These are phyloP conservation scores for Yasuhikotakia modesta DNA, from an alignment of 2,797 vertebrate genomes.

Conservation along the genomic window DNA sequence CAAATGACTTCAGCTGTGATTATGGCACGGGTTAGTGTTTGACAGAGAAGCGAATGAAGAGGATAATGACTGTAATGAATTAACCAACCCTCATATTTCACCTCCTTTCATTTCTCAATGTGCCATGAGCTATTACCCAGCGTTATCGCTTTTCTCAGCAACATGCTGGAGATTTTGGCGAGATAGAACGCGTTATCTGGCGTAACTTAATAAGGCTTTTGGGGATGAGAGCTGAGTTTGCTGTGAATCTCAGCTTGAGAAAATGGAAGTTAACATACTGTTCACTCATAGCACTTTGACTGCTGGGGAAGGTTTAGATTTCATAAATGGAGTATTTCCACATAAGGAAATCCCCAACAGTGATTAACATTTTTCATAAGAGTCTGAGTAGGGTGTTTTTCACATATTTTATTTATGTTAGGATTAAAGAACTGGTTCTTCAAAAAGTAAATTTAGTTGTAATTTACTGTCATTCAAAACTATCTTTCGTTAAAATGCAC, in stretches of 20 bases:
- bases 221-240: neutral
- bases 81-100: conserved; percentile 39
- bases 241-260: neutral
- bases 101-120: conserved; percentile 22
- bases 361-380: neutral
- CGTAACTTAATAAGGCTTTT: conserved; percentile 23
- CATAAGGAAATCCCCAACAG: conserved; percentile 1
- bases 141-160: conserved; percentile 24
- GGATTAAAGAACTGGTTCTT: too few species aligned
- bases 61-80: conserved; percentile 45
- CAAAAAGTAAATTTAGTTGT: neutral
- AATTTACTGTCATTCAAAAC: too few species aligned
- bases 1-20: conserved; percentile 11
- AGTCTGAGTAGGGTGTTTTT: conserved; percentile 25
- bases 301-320: neutral
- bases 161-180: neutral
- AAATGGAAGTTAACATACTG: conserved; percentile 22
- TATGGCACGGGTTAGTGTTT: neutral
- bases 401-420: neutral
- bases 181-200: conserved; percentile 34
- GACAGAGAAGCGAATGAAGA: conserved; percentile 17
- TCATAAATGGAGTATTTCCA: conserved; percentile 1
- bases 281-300: conserved; percentile 1
- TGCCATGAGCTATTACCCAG: conserved; percentile 20
- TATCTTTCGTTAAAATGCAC: too few species aligned